Conservation (phyloP, 2,113 vertebrate species). For the Marcusenius ussheri region DNA sequence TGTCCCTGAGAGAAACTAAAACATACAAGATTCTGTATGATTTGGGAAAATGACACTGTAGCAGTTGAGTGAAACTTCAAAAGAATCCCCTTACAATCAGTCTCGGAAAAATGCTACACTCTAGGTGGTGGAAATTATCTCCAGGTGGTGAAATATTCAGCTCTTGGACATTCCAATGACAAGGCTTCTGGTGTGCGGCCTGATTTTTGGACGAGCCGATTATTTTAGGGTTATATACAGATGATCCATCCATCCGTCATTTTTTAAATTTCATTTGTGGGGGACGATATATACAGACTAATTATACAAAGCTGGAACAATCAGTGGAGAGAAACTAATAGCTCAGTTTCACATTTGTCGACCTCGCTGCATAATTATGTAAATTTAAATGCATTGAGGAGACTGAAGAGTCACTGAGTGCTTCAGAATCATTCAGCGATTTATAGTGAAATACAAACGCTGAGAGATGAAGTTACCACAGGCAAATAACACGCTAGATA, state of each 20-base stretch:
- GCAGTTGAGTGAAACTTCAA: background rate
- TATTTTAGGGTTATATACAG: background rate
- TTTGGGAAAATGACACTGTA: background rate
- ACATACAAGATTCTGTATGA: background rate
- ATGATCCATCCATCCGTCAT: background rate
- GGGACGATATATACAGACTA: background rate
- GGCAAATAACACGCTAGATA: background rate
- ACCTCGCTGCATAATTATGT: background rate
- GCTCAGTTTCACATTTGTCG: background rate
- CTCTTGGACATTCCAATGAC: background rate
- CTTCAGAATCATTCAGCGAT: background rate
- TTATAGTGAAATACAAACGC: background rate
- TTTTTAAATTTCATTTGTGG: background rate
- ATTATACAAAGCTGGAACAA: background rate
- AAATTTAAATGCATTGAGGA: background rate
- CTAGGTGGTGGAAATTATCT: background rate
- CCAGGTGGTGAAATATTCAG: background rate
- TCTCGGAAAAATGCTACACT: background rate
- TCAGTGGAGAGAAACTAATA: background rate
- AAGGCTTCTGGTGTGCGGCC: background rate
- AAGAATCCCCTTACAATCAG: background rate
- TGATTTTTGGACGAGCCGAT: background rate
- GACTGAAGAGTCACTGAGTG: background rate
- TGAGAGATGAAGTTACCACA: background rate
- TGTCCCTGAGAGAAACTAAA: background rate